phyloP scores from a whole-genome alignment of 2,888 invertebrate species.

The Cosmorhoe ocellata region DNA sequence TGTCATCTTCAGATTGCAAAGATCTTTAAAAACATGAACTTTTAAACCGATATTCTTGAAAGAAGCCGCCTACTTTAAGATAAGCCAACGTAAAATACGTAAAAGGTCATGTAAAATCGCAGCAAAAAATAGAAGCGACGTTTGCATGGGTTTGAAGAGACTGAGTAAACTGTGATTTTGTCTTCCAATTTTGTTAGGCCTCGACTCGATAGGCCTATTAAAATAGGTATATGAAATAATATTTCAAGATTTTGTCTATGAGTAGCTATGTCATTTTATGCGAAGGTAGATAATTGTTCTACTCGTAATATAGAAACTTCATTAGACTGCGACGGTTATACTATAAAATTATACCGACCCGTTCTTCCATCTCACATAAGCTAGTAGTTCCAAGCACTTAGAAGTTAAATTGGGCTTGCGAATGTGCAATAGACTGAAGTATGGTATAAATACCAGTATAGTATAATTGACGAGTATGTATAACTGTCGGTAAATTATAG shows the following conservation, averaged over 20 bases:
- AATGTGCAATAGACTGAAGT: constrained; percentile 32
- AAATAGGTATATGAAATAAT: no score
- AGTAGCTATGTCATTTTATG: no score
- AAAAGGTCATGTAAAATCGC: constrained; percentile 16
- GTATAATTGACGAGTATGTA: constrained; percentile 29
- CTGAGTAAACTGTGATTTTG: no score
- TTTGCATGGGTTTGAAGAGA: constrained; percentile 18
- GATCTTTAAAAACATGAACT: constrained; percentile 13
- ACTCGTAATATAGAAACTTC: no score
- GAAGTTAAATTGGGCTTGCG: constrained; percentile 33
- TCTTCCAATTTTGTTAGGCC: no score
- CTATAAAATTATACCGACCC: constrained; percentile 1
- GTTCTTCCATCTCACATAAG: not conserved
- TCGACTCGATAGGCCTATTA: no score
- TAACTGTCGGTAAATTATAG: constrained; percentile 37
- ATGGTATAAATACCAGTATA: constrained; percentile 7
- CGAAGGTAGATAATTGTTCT: no score
- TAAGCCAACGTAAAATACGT: constrained; percentile 18
- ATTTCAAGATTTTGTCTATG: no score
- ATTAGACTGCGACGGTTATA: not conserved
- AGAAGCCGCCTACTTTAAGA: constrained; percentile 20
- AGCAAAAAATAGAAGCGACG: constrained; percentile 19
- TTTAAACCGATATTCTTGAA: constrained; percentile 20
- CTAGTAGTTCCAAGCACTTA: constrained; percentile 5
- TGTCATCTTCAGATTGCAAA: constrained; percentile 16